Conservation (phyloP, 2,888 invertebrate species). For the Polylopha cassiicola region DNA sequence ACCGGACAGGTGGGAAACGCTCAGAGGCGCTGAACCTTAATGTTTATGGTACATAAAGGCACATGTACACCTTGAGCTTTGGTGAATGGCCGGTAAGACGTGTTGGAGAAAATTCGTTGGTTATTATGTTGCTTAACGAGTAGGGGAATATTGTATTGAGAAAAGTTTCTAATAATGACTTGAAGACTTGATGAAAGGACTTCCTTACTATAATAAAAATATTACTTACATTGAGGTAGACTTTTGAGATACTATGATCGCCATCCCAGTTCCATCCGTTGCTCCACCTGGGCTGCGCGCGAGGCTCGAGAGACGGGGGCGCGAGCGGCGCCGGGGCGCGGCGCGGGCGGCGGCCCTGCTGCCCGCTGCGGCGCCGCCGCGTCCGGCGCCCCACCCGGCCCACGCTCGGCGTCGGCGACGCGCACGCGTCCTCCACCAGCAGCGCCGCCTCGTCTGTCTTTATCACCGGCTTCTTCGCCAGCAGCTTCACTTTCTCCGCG, state of each 20-base stretch:
- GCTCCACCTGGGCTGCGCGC: slow-evolving; percentile 80
- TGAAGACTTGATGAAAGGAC: too few relatives aligned
- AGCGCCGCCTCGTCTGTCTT: slow-evolving; percentile 60
- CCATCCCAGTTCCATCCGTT: slow-evolving; percentile 97
- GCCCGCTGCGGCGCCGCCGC: slow-evolving; percentile 31
- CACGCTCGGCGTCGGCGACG: slow-evolving; percentile 36
- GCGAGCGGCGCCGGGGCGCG: slow-evolving; percentile 27
- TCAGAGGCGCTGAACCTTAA: too few relatives aligned
- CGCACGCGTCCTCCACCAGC: slow-evolving; percentile 58
- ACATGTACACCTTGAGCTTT: too few relatives aligned
- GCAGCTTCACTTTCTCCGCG: slow-evolving; percentile 55
- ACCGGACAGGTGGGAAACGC: too few relatives aligned
- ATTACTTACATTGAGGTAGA: slow-evolving; percentile 89
- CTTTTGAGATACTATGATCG: slow-evolving; percentile 87
- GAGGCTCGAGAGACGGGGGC: slow-evolving; percentile 33
- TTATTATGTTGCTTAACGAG: too few relatives aligned
- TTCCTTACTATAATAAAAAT: too few relatives aligned
- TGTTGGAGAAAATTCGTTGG: too few relatives aligned
- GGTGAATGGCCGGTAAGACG: too few relatives aligned
- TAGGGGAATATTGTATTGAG: too few relatives aligned
- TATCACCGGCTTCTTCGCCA: slow-evolving; percentile 64
- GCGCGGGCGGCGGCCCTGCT: slow-evolving; percentile 29
- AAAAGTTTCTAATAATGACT: too few relatives aligned
- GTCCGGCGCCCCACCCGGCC: slow-evolving; percentile 29
- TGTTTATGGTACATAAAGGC: too few relatives aligned